phyloP scores from a whole-genome alignment of 2,113 vertebrate species.

The Grammomys dolichurus region DNA sequence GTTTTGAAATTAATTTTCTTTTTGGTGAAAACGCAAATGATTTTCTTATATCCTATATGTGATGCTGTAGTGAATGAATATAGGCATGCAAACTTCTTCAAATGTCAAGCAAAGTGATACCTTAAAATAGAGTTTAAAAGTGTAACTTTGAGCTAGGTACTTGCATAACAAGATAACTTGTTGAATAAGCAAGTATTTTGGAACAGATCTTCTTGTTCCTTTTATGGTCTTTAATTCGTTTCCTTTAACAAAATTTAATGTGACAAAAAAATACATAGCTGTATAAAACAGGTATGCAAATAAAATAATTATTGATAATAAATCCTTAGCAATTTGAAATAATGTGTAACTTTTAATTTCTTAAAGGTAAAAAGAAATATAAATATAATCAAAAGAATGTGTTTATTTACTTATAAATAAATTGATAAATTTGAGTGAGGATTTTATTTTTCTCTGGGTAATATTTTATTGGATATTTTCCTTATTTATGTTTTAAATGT shows the following conservation, averaged over 20 bases:
- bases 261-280: neutral
- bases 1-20: too few relatives aligned
- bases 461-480: too few relatives aligned
- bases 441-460: too few relatives aligned
- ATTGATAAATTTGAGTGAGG: neutral
- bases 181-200: conserved; percentile 36
- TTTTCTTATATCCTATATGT: too few relatives aligned
- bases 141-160: neutral
- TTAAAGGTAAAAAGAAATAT: neutral
- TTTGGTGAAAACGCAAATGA: too few relatives aligned
- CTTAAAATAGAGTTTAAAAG: neutral
- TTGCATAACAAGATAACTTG: neutral
- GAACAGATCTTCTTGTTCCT: neutral
- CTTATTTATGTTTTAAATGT: too few relatives aligned
- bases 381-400: neutral
- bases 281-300: neutral
- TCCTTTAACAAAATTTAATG: neutral
- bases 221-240: neutral
- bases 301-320: neutral
- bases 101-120: neutral
- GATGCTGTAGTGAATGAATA: too few relatives aligned
- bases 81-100: too few relatives aligned
- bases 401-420: neutral
- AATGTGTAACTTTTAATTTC: neutral
- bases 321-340: too few relatives aligned